Percentiles rank a stretch among this genome's conserved stretches.
phyloP scores from a whole-genome alignment of 2,888 invertebrate species.

The Bruchidius siliquastri region DNA sequence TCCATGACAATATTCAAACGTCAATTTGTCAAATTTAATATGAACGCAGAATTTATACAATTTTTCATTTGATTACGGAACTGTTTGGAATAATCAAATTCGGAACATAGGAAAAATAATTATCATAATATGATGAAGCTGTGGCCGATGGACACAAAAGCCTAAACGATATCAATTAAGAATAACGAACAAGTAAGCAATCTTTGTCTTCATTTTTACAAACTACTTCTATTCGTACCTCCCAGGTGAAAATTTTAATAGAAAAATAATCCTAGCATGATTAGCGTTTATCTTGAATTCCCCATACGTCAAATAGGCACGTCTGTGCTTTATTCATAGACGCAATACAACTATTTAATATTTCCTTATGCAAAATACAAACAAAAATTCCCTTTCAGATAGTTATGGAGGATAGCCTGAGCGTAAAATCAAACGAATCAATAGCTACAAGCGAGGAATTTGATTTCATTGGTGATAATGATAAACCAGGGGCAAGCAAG shows the following conservation, averaged over 20 bases:
- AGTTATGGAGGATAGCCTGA: constrained; percentile 63
- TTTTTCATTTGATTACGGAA: neutral
- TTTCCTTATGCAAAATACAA: neutral
- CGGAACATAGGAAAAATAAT: neutral
- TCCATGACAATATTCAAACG: neutral
- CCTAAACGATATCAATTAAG: neutral
- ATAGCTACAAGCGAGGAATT: constrained; percentile 67
- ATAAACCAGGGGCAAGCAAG: constrained; percentile 47
- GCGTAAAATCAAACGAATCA: constrained; percentile 66
- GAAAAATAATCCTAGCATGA: neutral
- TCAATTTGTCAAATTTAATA: neutral
- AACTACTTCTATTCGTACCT: neutral
- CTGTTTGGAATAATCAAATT: neutral
- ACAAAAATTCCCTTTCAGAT: constrained; percentile 13
- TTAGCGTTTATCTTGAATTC: neutral
- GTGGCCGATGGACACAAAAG: neutral
- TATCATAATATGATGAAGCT: neutral
- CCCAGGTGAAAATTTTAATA: neutral
- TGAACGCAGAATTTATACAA: neutral
- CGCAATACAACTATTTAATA: neutral
- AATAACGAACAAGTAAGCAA: neutral
- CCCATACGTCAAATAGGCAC: too few relatives aligned
- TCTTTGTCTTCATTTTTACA: neutral
- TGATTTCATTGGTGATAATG: constrained; percentile 61
- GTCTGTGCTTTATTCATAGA: neutral